These are phyloP conservation scores for Papilio dardanus DNA, from an alignment of 1,140 invertebrate genomes.

Conservation along the genomic window DNA sequence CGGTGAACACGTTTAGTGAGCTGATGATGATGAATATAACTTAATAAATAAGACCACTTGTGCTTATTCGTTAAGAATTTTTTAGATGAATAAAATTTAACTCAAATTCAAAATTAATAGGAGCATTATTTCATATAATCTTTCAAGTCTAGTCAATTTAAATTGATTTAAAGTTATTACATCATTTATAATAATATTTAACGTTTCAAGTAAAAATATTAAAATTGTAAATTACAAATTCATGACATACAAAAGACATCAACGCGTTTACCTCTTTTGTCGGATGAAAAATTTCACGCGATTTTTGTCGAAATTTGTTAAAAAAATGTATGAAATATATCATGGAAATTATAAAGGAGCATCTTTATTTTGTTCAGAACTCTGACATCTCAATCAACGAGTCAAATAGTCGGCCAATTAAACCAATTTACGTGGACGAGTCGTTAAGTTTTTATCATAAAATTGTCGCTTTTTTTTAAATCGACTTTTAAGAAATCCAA, in stretches of 20 bases:
- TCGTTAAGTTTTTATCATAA: conserved; percentile 55
- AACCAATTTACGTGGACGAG: conserved; percentile 48
- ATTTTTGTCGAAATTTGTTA: not conserved
- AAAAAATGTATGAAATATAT: conserved; percentile 28
- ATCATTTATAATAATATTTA: not conserved
- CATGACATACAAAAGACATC: conserved; percentile 10
- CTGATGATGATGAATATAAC: too few species aligned
- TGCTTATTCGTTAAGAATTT: not conserved
- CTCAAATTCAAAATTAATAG: not conserved
- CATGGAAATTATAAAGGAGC: conserved; percentile 34
- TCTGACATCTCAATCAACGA: conserved; percentile 49
- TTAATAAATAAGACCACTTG: not conserved
- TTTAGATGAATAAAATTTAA: not conserved
- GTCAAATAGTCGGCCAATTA: conserved; percentile 55
- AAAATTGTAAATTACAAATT: not conserved
- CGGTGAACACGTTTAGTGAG: too few species aligned
- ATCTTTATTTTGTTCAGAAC: conserved; percentile 11
- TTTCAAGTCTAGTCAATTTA: not conserved
- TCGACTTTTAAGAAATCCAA: conserved; percentile 47
- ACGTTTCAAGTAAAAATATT: not conserved
- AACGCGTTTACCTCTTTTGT: conserved; percentile 15
- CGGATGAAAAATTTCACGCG: not conserved
- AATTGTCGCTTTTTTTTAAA: conserved; percentile 43
- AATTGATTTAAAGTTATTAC: not conserved
- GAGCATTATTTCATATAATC: not conserved